These are phyloP conservation scores for Nothocercus nigrocapillus DNA, from an alignment of 2,113 vertebrate genomes.

Conservation along the genomic window DNA sequence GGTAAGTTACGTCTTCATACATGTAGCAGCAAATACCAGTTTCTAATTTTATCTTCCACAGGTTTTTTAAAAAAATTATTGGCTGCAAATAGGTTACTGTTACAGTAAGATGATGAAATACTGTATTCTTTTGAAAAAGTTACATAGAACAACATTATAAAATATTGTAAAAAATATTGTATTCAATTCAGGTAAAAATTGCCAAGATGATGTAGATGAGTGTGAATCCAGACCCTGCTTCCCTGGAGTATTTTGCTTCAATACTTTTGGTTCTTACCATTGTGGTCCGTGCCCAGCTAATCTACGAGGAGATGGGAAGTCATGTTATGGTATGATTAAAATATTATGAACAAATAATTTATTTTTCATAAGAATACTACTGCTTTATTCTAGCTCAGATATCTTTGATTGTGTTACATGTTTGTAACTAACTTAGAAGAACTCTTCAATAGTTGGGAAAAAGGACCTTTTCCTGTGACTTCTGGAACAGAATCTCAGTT, in stretches of 20 bases:
- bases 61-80: not conserved
- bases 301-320: slow-evolving; percentile 81
- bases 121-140: not conserved
- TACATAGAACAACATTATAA: not conserved
- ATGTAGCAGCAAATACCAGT: not conserved
- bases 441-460: not conserved
- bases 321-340: slow-evolving; percentile 72
- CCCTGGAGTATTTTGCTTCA: slow-evolving; percentile 81
- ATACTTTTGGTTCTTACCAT: slow-evolving; percentile 84
- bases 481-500: not conserved
- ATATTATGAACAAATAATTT: slow-evolving; percentile 19
- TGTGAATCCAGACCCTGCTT: slow-evolving; percentile 84
- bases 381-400: not conserved
- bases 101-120: not conserved
- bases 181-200: slow-evolving; percentile 81
- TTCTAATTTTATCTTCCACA: not conserved
- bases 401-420: not conserved
- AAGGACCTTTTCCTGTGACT: not conserved
- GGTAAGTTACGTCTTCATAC: slow-evolving; percentile 72
- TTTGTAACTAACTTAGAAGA: not conserved
- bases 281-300: slow-evolving; percentile 85
- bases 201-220: slow-evolving; percentile 88
- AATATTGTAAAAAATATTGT: not conserved
- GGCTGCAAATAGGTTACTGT: not conserved
- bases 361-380: not conserved